Base-by-base conservation (phyloP, 2,888 invertebrate species). In the Strigamia crassipes region DNA sequence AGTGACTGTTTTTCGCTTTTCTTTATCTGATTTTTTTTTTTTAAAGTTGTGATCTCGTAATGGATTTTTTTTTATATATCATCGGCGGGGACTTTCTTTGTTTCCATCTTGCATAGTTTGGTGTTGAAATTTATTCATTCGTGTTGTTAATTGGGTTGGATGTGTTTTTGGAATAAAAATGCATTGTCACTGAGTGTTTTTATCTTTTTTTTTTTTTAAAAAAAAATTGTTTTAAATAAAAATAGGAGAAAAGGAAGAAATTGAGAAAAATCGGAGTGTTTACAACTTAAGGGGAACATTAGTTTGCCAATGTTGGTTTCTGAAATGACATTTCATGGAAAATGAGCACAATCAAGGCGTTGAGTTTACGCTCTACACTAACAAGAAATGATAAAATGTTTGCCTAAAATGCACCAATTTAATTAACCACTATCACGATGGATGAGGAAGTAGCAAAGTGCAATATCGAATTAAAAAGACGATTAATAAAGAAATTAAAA, bases 291-390 rank as follows among this genome's bases (percentile, higher is more conserved):
- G n/a, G 31, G 13, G 73, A 73, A 31, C 73, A 73, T 73, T 73
- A 73, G 73, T 73, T 73, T 73, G 73, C 73, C 73, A 73, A 31
- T 73, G 73, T 73, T 73, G 73, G 73, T 73, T 73, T 73, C 73
- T 31, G 31, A 73, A 73, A 73, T 31, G 73, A 73, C 73, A 73
- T 73, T 73, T 73, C 73, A 73, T 73, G 73, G 12, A 73, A 73
- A 23, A 27, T 27, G 73, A 73, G 73, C 73, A 73, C 73, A 73
- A 73, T 73, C 73, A 73, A 73, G 73, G 73, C 73, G 31, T 27
- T 12, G 73, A 31, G 73, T 31, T 31, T 27, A n/a, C 4, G 73
- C 73, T 73, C 73, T 31, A 13, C 23, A 31, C 73, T 31, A 31
- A 73, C 31, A 73, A 27, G 73, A 13, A 61, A 73, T 73, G 73